Percentiles rank a stretch among this genome's conserved stretches.
phyloP scores from a whole-genome alignment of 2,797 vertebrate species.

The Tenualosa thibaudeaui region DNA sequence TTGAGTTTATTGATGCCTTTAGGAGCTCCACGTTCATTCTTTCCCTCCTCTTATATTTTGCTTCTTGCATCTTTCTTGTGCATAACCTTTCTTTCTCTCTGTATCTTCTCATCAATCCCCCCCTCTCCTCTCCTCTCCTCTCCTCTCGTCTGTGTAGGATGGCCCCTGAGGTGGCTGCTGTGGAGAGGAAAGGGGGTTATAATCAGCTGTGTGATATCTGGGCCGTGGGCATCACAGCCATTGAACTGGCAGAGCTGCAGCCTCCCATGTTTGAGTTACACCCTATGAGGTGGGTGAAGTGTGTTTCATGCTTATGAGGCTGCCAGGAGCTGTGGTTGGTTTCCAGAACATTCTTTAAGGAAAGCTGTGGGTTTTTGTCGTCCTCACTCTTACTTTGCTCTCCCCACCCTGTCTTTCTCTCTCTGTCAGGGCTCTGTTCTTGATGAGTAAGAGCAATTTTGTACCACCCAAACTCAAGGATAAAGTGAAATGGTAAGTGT shows the following conservation, averaged over 20 bases:
- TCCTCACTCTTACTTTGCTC: neutral
- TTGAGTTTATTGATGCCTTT: no score
- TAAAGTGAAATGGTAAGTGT: slow-evolving; percentile 90
- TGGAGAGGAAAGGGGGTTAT: slow-evolving; percentile 97
- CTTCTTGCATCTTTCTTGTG: neutral
- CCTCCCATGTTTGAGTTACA: slow-evolving; percentile 98
- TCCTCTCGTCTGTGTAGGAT: slow-evolving; percentile 75
- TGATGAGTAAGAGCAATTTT: slow-evolving; percentile 99
- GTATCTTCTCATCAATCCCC: neutral
- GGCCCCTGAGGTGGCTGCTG: slow-evolving; percentile 96
- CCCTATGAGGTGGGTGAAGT: slow-evolving; percentile 80
- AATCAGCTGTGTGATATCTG: slow-evolving; percentile 98
- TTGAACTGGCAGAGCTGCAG: slow-evolving; percentile 95
- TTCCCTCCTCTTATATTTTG: neutral
- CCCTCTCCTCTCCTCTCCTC: neutral
- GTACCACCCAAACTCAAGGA: slow-evolving; percentile 98
- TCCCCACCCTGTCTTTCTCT: neutral
- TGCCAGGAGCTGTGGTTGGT: neutral
- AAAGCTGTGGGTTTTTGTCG: neutral
- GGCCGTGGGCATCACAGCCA: slow-evolving; percentile 97
- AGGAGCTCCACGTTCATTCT: neutral
- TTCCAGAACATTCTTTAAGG: neutral
- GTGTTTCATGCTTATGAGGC: neutral
- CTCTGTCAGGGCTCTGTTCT: slow-evolving; percentile 87
- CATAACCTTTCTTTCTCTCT: neutral